Base-by-base conservation (phyloP, 2,797 vertebrate genomes). In the Rousettus madagascariensis region DNA sequence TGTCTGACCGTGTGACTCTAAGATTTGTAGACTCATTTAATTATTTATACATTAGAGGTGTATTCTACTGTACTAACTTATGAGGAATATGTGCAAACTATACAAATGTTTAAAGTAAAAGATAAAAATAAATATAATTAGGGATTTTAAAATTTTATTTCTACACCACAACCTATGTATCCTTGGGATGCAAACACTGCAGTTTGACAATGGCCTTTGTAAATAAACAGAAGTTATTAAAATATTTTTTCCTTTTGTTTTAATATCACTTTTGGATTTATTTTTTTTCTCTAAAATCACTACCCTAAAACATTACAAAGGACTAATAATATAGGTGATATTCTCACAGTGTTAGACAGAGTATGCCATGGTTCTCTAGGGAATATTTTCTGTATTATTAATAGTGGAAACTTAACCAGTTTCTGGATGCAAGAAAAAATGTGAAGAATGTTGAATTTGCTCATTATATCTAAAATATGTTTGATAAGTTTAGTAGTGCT, bases 391-490 rank as follows among this genome's bases (percentile, higher is more conserved):
- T 92, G 22, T 82, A 72, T 89, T 91, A 89, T 83, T 92, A 91
- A 68, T 53, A 57, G 61, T 86, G 19, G 63, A 92, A 94, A 69
- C 5, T 66, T 74, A 90, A 78, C 68, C 41, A 71, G 5, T 86
- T 75, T 92, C 38, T 80, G 28, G 6, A 86, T 46, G 3, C 41
- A 68, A 88, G 33, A 8, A 91, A 57, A 75, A 88, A 86, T 82
- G 46, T 41, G 9, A 90, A 79, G 9, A 95, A 41, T 61, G 15
- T 90, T 72, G 49, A 7, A 26, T 92, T 90, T 92, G 26, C n/a
- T 97, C 46, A 77, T 90, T 92, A 72, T 93, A 68, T 90, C 78
- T 93, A 86, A 94, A 88, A 68, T 68, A 86, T 74, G 43, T 61
- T 8, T 85, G 65, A 59, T 82, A 59, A 83, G 26, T 82, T 89